Evolutionary conservation across 2,888 invertebrate genomes (phyloP).

Genomic region (Acheta domesticus): DNA sequence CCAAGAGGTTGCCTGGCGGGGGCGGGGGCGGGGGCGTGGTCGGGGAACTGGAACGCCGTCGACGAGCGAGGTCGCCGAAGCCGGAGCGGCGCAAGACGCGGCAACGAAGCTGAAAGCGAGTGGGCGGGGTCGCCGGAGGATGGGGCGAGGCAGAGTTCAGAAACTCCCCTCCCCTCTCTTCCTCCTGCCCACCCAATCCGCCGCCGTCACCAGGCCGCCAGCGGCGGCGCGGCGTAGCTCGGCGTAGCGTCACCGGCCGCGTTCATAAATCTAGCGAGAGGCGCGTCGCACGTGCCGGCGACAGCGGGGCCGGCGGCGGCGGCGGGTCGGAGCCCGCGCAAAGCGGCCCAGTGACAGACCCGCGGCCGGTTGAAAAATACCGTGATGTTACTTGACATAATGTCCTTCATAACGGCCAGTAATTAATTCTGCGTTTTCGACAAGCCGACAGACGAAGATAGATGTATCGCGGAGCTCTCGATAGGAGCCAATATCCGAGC

Average conservation of each 20-base stretch:
- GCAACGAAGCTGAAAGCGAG: too few relatives aligned
- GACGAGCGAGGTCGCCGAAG: too few relatives aligned
- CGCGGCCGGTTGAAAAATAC: slow-evolving; percentile 18
- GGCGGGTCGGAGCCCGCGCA: not conserved
- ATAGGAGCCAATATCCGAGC: slow-evolving; percentile 18
- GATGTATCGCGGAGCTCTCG: not conserved
- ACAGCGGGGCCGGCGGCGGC: not conserved
- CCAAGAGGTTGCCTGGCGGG: too few relatives aligned
- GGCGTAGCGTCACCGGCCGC: not conserved
- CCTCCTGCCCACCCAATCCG: not conserved
- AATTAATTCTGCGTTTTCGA: slow-evolving; percentile 18
- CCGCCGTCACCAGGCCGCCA: not conserved
- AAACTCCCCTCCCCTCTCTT: not conserved
- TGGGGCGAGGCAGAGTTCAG: not conserved
- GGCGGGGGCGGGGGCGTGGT: too few relatives aligned
- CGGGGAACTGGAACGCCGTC: too few relatives aligned
- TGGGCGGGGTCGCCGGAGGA: not conserved
- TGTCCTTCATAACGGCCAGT: slow-evolving; percentile 9
- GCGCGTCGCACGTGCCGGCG: slow-evolving; percentile 2
- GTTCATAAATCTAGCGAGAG: not conserved
- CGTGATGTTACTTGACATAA: slow-evolving; percentile 18
- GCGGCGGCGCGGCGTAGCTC: not conserved
- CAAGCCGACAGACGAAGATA: slow-evolving; percentile 2
- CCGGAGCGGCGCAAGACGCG: too few relatives aligned
- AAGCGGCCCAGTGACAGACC: not conserved